Evolutionary conservation across 2,888 invertebrate genomes (phyloP).

Genomic region (Drosophila quasianomalipes): DNA sequence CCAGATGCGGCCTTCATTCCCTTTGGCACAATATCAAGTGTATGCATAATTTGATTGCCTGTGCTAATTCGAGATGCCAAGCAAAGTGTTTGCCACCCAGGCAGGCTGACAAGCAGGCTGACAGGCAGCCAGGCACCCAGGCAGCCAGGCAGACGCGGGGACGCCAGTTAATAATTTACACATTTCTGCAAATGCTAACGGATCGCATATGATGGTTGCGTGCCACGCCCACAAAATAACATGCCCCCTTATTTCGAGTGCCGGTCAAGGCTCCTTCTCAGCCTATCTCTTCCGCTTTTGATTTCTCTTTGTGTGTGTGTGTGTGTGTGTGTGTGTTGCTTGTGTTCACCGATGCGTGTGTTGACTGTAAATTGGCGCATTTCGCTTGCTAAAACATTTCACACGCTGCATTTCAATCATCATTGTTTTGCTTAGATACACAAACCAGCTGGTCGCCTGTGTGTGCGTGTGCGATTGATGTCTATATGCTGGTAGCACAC

Average conservation of each 20-base stretch:
- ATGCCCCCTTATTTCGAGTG: slow-evolving; percentile 10
- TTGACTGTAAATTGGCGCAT: slow-evolving; percentile 66
- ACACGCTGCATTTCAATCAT: slow-evolving; percentile 69
- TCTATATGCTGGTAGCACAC: slow-evolving; percentile 20
- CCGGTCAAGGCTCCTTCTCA: slow-evolving; percentile 42
- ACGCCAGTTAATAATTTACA: slow-evolving; percentile 60
- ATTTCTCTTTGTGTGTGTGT: not conserved
- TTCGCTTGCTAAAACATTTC: slow-evolving; percentile 57
- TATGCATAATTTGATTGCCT: slow-evolving; percentile 67
- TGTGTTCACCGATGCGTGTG: slow-evolving; percentile 56
- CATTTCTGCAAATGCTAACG: slow-evolving; percentile 47
- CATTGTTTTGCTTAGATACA: slow-evolving; percentile 55
- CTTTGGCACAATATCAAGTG: slow-evolving; percentile 56
- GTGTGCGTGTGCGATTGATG: slow-evolving; percentile 25
- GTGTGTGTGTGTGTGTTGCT: slow-evolving; percentile 9
- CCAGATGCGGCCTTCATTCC: too few species aligned
- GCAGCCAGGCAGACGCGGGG: not conserved
- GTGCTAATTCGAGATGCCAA: slow-evolving; percentile 52
- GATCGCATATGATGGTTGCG: slow-evolving; percentile 34
- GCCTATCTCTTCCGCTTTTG: not conserved
- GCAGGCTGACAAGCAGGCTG: not conserved
- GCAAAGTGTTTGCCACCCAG: not conserved
- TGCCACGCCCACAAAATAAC: slow-evolving; percentile 48
- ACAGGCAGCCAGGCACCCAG: not conserved
- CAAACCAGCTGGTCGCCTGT: slow-evolving; percentile 6